These are phyloP conservation scores for Paguma larvata DNA, from an alignment of 2,797 vertebrate species.

Conservation along the genomic window DNA sequence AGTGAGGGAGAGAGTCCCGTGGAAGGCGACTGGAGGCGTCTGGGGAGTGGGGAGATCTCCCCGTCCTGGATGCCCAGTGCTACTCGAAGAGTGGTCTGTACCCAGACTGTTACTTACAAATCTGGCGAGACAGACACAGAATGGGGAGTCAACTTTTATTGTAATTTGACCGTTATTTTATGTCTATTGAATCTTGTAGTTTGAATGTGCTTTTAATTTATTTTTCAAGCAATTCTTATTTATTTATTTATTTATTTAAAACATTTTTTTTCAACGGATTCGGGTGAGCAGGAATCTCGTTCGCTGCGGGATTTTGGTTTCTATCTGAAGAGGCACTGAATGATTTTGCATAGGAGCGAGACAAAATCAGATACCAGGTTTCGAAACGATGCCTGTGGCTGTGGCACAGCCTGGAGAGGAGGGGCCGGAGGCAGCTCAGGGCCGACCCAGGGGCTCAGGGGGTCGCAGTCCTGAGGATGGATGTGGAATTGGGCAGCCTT, in stretches of 20 bases:
- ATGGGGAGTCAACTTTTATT: neutral
- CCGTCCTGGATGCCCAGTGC: rapidly evolving
- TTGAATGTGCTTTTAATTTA: neutral
- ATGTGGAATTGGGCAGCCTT: neutral
- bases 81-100: no score
- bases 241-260: neutral
- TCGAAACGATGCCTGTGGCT: neutral
- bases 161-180: neutral
- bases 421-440: rapidly evolving
- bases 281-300: neutral
- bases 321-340: neutral
- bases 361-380: neutral
- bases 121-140: neutral
- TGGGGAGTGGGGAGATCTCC: neutral
- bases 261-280: neutral
- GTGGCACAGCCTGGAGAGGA: neutral
- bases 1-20: neutral
- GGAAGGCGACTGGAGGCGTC: no score
- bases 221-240: slow-evolving; percentile 14
- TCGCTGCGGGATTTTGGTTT: neutral
- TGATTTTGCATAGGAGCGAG: neutral
- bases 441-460: neutral
- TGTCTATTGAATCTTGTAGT: neutral
- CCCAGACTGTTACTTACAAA: neutral
- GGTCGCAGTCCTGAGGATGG: rapidly evolving